Conservation (phyloP, 1,140 invertebrate genomes). For the Hypothenemus hampei region DNA sequence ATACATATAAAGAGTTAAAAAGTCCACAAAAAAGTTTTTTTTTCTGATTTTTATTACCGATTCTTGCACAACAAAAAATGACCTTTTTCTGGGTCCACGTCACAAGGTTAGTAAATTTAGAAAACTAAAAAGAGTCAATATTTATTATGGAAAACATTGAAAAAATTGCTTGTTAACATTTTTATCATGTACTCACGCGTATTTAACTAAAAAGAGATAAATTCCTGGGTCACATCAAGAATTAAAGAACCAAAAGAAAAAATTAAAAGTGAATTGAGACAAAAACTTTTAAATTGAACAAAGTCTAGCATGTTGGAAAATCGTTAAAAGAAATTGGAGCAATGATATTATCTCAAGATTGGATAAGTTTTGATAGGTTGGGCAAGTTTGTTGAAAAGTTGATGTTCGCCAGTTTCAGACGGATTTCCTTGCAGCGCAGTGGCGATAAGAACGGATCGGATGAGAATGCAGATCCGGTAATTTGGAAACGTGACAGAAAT, state of each 20-base stretch:
- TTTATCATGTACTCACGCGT: too few species aligned
- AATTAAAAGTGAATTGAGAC: too few species aligned
- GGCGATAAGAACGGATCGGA: neutral
- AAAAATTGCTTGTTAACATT: too few species aligned
- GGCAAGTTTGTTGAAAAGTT: constrained; percentile 24
- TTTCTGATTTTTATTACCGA: constrained; percentile 5
- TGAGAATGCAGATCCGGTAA: constrained; percentile 12
- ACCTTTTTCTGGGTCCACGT: constrained; percentile 15
- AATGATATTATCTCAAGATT: constrained; percentile 23
- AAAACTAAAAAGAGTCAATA: neutral
- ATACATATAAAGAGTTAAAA: neutral
- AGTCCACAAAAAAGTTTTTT: constrained; percentile 5
- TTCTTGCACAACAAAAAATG: constrained; percentile 23
- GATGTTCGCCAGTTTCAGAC: constrained; percentile 11
- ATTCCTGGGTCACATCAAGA: too few species aligned
- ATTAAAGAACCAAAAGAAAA: too few species aligned
- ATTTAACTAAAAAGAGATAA: too few species aligned
- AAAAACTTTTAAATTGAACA: too few species aligned
- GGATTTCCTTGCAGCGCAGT: constrained; percentile 17
- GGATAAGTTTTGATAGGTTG: constrained; percentile 28
- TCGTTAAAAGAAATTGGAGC: constrained; percentile 26
- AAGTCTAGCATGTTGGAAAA: too few species aligned
- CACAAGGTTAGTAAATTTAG: constrained; percentile 23
- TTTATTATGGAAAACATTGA: neutral
- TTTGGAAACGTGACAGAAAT: constrained; percentile 13